Evolutionary conservation across 2,888 invertebrate species (phyloP).

Genomic region (Phrixothrix hirtus): DNA sequence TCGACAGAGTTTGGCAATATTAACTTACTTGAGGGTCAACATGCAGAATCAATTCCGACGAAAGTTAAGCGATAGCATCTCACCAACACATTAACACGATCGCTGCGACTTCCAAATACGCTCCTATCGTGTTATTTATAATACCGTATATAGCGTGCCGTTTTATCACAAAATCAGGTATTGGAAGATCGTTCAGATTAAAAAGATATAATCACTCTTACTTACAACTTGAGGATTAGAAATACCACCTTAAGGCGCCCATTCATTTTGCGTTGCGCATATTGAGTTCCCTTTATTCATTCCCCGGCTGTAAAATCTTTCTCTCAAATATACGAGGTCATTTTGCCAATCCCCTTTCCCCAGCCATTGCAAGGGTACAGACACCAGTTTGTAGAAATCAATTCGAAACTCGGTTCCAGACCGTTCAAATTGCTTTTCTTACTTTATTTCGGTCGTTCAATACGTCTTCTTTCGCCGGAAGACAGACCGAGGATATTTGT

Average conservation of each 20-base stretch:
- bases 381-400: conserved; percentile 51
- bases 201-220: conserved; percentile 6
- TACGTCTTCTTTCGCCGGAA: conserved; percentile 46
- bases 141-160: conserved; percentile 20
- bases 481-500: conserved; percentile 42
- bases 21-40: conserved; percentile 45
- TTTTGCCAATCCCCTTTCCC: conserved; percentile 35
- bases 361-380: conserved; percentile 31
- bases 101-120: conserved; percentile 34
- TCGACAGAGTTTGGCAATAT: conserved; percentile 39
- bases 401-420: conserved; percentile 49
- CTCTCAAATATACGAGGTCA: conserved; percentile 46
- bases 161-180: conserved; percentile 28
- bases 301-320: conserved; percentile 41
- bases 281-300: conserved; percentile 39
- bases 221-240: conserved; percentile 12
- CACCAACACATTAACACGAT: conserved; percentile 45
- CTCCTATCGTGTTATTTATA: conserved; percentile 30
- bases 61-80: conserved; percentile 43
- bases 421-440: conserved; percentile 53
- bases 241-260: conserved; percentile 6
- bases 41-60: conserved; percentile 47
- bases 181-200: conserved; percentile 25
- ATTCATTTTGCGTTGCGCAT: conserved; percentile 29
- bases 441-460: conserved; percentile 50